These are phyloP conservation scores for Callyntrura sp. DNA, from an alignment of 2,888 invertebrate genomes.

Conservation along the genomic window DNA sequence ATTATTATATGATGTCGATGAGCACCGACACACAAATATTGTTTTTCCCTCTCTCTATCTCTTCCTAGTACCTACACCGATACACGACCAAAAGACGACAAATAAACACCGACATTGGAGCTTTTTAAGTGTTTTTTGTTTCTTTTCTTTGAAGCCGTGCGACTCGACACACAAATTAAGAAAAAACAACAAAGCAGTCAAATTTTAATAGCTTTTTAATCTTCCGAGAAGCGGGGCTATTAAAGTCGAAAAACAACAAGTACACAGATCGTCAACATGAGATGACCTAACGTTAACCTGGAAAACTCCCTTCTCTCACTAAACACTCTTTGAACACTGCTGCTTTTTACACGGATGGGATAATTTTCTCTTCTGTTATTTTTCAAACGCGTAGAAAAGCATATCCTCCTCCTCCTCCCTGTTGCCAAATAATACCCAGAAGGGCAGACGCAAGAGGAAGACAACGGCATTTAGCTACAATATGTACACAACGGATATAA, in stretches of 20 bases:
- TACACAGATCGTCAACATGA: constrained; percentile 13
- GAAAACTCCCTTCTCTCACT: constrained; percentile 56
- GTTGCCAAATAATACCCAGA: neutral
- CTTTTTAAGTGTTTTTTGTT: neutral
- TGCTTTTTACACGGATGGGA: neutral
- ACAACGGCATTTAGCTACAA: neutral
- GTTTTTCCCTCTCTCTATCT: neutral
- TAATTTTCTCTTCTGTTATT: neutral
- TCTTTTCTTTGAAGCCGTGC: constrained; percentile 38
- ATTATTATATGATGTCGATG: neutral
- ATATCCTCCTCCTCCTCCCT: constrained; percentile 10
- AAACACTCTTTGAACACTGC: neutral
- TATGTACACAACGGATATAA: constrained; percentile 6
- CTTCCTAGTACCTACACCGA: constrained; percentile 49
- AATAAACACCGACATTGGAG: neutral
- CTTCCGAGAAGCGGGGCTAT: constrained; percentile 4
- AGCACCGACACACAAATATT: neutral
- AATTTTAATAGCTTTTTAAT: constrained; percentile 44
- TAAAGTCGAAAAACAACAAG: neutral
- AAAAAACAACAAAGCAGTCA: constrained; percentile 39
- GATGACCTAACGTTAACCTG: constrained; percentile 68
- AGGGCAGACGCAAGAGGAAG: neutral
- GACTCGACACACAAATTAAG: constrained; percentile 26
- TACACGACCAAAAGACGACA: constrained; percentile 30
- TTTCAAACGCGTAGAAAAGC: constrained; percentile 11